phyloP scores from a whole-genome alignment of 2,888 invertebrate species.

The Tholera decimalis region DNA sequence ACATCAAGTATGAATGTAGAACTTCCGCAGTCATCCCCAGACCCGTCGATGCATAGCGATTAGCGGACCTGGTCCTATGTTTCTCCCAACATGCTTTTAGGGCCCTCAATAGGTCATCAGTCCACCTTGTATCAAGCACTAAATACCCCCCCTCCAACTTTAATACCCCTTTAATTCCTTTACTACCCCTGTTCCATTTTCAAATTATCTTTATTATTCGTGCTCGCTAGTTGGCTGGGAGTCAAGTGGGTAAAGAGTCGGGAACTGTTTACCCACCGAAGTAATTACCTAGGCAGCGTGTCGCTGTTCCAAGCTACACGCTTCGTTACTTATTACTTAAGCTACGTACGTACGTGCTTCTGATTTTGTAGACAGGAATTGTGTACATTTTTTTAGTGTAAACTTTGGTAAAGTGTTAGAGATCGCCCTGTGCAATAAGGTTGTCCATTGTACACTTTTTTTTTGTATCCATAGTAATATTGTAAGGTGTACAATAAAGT shows the following conservation, averaged over 20 bases:
- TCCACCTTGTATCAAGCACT: background rate
- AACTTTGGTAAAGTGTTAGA: background rate
- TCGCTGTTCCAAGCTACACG: slow-evolving; percentile 33
- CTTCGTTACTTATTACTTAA: slow-evolving; percentile 47
- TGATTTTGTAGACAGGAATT: slow-evolving; percentile 21
- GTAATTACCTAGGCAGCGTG: slow-evolving; percentile 47
- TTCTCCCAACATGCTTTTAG: too few relatives aligned
- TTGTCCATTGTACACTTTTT: too few relatives aligned
- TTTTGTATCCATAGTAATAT: too few relatives aligned
- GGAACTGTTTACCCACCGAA: slow-evolving; percentile 57
- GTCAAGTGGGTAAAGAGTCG: slow-evolving; percentile 62
- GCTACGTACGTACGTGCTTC: slow-evolving; percentile 20
- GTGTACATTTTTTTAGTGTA: too few relatives aligned
- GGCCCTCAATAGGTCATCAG: background rate
- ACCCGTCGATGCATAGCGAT: too few relatives aligned
- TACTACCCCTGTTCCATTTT: slow-evolving; percentile 39
- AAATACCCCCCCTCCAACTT: background rate
- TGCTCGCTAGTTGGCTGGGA: slow-evolving; percentile 64
- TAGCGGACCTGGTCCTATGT: too few relatives aligned
- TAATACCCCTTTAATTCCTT: slow-evolving; percentile 13
- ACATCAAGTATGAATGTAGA: too few relatives aligned
- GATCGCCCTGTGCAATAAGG: too few relatives aligned
- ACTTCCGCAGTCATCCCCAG: too few relatives aligned
- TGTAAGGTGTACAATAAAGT: too few relatives aligned
- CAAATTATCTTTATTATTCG: slow-evolving; percentile 65